phyloP scores from a whole-genome alignment of 2,113 vertebrate species.

The Callionymus lyra region DNA sequence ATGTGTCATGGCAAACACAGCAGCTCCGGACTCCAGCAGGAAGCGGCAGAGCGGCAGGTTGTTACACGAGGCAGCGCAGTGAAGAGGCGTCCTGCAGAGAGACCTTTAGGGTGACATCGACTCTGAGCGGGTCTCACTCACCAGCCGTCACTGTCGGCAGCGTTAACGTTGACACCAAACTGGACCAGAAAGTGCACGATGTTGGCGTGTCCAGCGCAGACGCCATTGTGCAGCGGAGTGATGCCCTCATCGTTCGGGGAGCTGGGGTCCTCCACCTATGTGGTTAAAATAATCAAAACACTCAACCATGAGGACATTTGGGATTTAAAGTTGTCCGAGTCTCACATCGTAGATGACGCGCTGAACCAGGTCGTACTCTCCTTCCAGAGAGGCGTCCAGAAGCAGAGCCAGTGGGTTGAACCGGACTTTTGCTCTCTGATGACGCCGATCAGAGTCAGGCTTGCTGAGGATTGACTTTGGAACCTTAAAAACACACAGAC shows the following conservation, averaged over 20 bases:
- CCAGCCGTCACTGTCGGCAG: conserved; percentile 96
- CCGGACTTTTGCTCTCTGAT: conserved; percentile 88
- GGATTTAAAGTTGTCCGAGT: no score
- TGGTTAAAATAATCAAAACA: neutral
- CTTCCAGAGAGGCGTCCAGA: conserved; percentile 93
- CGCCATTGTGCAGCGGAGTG: conserved; percentile 92
- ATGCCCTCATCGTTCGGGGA: conserved; percentile 95
- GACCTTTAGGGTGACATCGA: no score
- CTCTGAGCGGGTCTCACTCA: no score
- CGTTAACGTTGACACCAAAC: conserved; percentile 94
- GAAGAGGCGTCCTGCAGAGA: conserved; percentile 82
- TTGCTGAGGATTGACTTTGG: conserved; percentile 76
- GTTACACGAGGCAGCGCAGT: conserved; percentile 96
- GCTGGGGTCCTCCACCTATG: conserved; percentile 93
- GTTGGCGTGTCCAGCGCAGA: conserved; percentile 92
- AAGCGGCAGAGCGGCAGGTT: conserved; percentile 98
- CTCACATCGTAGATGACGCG: conserved; percentile 94
- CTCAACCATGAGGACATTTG: neutral
- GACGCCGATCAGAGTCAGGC: conserved; percentile 81
- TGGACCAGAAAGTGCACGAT: conserved; percentile 96
- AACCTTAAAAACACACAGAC: no score
- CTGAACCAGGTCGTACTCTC: conserved; percentile 94
- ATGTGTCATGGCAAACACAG: conserved; percentile 93
- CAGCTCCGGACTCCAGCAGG: conserved; percentile 90
- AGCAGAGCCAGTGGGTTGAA: conserved; percentile 94